Base-by-base conservation (phyloP, 1,140 invertebrate genomes). In the Tyrophagus putrescentiae region DNA sequence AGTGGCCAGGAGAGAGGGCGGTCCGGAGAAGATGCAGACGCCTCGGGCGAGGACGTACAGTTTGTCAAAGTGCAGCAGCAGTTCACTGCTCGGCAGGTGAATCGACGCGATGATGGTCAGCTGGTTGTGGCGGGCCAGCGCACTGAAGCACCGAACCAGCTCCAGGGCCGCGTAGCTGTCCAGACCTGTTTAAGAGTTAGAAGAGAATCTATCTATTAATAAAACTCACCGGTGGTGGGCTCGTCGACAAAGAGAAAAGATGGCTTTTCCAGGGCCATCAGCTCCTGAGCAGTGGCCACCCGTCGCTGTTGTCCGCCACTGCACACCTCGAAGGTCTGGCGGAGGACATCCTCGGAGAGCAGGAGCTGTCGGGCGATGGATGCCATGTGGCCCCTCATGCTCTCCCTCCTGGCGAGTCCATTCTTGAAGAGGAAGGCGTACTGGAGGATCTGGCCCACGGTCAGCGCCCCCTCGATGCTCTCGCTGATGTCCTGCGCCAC, bases 1-100 rank as follows among this genome's bases (percentile, higher is more conserved):
- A 11, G 9, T 1, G n/a, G 29, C 11, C 28, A 59, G 36, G 5
- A 61, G 62, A 56, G 23, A 29, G 3, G 60, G 57, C 65, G 67
- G 34, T 65, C 69, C 57, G 64, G 69, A 29, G 64, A 68, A 31
- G 65, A 71, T 65, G 65, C 67, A 34, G 64, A 70, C 34, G 41
- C 64, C 31, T 29, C 50, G 29, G 41, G 66, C 62, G 27, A 60
- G 44, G 25, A 58, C 59, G 44, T 61, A 53, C 28, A 65, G 34
- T 53, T 60, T 33, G 44, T 58, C 31, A 56, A 58, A 64, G 36
- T 52, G 41, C 32, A n/a, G 57, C 53, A 62, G 48, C 31, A 32
- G 60, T 44, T 53, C 67, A 39, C 29, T 54, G 18, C 45, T 56
- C 0, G 63, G 63, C 31, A 58, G 44, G 57, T 64, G 63, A 52